Conservation (phyloP, 2,797 vertebrate species). For the Falco berigora region DNA sequence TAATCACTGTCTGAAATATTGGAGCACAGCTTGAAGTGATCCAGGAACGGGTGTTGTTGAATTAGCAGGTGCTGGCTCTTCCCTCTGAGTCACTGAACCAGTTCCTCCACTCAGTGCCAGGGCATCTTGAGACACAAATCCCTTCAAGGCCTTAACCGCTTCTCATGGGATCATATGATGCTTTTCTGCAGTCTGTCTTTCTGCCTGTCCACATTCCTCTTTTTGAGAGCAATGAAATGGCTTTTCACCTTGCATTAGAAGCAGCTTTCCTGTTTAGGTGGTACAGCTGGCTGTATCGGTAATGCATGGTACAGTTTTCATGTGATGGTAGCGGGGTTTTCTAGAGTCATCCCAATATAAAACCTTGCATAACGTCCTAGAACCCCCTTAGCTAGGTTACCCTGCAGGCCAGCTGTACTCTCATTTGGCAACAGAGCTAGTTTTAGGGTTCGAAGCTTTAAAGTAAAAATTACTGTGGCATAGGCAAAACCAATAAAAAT, state of each 20-base stretch:
- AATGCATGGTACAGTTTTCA: not conserved
- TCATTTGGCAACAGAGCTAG: not conserved
- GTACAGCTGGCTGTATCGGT: not conserved
- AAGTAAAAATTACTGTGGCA: not conserved
- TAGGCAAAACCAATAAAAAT: not conserved
- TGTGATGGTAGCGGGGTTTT: not conserved
- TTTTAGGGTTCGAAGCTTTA: not conserved
- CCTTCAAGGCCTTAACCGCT: not conserved
- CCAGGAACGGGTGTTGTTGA: not conserved
- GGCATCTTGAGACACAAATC: not conserved
- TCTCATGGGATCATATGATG: not conserved
- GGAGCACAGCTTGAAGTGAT: not conserved
- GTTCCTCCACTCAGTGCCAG: not conserved
- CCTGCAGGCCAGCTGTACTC: not conserved
- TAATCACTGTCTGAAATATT: not conserved
- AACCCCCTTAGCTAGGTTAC: not conserved
- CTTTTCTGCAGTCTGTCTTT: not conserved
- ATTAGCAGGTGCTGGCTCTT: not conserved
- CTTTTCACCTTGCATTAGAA: not conserved
- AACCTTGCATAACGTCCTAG: not conserved
- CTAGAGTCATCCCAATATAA: not conserved
- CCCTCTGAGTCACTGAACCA: not conserved
- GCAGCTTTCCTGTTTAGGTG: not conserved
- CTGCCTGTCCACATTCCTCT: not conserved
- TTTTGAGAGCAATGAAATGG: not conserved